Conservation (phyloP, 2,113 vertebrate species). For the Phrynosoma blainvillii region DNA sequence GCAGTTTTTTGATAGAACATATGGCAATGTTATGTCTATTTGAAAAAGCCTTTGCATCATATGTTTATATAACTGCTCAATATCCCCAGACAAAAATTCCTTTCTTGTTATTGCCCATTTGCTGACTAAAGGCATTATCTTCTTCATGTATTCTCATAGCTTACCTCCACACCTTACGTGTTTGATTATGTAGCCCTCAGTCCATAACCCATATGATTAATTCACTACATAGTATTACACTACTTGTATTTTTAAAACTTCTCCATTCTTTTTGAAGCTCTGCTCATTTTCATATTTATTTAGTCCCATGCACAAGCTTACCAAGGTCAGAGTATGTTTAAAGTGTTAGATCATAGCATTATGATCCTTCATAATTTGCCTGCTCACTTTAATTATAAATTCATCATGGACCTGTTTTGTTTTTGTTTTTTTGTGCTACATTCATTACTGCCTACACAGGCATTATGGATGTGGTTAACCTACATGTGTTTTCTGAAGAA, state of each 20-base stretch:
- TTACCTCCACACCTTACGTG: constrained; percentile 84
- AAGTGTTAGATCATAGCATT: constrained; percentile 5
- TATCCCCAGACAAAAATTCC: constrained; percentile 86
- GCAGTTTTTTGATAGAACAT: constrained; percentile 80
- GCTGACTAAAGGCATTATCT: constrained; percentile 85
- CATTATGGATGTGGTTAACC: no score
- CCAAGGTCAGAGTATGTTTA: not conserved
- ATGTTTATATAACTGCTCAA: constrained; percentile 86
- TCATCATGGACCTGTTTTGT: not conserved
- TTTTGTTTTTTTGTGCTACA: not conserved
- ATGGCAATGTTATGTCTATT: constrained; percentile 85
- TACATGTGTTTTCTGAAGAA: no score
- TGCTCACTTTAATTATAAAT: not conserved
- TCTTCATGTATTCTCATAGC: constrained; percentile 84
- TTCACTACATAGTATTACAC: constrained; percentile 44
- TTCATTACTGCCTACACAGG: no score
- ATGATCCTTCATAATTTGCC: not conserved
- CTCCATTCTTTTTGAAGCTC: constrained; percentile 3
- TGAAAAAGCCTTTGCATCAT: constrained; percentile 86
- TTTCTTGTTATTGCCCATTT: constrained; percentile 85
- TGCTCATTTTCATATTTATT: not conserved
- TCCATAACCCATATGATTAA: constrained; percentile 78
- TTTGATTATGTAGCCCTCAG: constrained; percentile 81
- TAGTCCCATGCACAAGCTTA: not conserved
- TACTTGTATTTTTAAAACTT: constrained; percentile 63